Percentiles rank a stretch among this genome's conserved stretches.
Evolutionary conservation across 2,888 invertebrate species (phyloP).

Genomic region (Spodoptera littoralis): DNA sequence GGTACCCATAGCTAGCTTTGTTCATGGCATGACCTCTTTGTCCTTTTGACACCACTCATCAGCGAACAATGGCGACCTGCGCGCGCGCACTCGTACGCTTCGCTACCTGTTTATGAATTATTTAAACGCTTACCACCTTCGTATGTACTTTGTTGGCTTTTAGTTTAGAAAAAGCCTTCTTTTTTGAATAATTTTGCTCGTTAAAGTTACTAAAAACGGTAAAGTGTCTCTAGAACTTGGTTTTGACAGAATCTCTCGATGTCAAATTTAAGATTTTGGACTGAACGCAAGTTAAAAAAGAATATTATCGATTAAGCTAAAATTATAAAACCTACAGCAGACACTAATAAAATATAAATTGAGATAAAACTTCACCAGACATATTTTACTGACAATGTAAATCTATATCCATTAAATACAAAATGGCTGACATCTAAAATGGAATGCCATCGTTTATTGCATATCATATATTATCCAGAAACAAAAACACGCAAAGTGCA

Average conservation of each 20-base stretch:
- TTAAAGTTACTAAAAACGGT: not conserved
- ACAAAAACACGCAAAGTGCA: slow-evolving; percentile 34
- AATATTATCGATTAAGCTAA: too few species aligned
- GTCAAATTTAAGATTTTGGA: too few species aligned
- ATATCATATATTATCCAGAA: slow-evolving; percentile 7
- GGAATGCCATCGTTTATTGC: slow-evolving; percentile 7
- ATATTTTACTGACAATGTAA: too few species aligned
- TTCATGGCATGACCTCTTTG: slow-evolving; percentile 68
- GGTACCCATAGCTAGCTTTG: slow-evolving; percentile 52
- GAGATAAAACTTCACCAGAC: too few species aligned
- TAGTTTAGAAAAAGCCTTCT: slow-evolving; percentile 9
- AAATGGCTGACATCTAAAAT: slow-evolving; percentile 7
- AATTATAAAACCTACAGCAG: too few species aligned
- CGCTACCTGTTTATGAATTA: slow-evolving; percentile 66
- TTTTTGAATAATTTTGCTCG: not conserved
- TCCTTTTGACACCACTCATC: slow-evolving; percentile 66
- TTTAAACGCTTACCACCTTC: slow-evolving; percentile 54
- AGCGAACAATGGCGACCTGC: slow-evolving; percentile 76
- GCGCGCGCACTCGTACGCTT: slow-evolving; percentile 73
- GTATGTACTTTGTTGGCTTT: slow-evolving; percentile 51
- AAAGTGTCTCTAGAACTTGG: too few species aligned
- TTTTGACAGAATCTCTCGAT: too few species aligned
- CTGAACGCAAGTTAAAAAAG: too few species aligned
- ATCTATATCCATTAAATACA: not conserved
- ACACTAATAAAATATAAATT: too few species aligned